phyloP scores from a whole-genome alignment of 2,113 vertebrate species.

The Pseudorectes ferrugineus region DNA sequence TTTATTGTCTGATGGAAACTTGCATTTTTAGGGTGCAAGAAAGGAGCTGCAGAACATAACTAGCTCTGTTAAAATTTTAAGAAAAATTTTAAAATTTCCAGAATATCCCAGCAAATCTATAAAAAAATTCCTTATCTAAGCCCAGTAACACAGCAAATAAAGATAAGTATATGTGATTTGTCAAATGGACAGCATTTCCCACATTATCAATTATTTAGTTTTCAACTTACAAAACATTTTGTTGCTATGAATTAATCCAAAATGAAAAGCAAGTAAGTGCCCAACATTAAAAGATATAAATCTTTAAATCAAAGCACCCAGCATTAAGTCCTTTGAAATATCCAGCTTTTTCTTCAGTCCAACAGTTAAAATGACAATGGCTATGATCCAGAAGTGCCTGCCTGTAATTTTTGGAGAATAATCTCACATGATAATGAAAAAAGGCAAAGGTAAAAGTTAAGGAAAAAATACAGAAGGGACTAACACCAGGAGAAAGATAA shows the following conservation, averaged over 20 bases:
- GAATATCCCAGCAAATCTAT: not conserved
- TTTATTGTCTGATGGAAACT: not conserved
- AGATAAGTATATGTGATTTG: not conserved
- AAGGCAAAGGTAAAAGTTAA: not conserved
- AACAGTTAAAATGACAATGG: not conserved
- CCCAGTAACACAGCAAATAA: not conserved
- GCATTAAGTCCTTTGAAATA: not conserved
- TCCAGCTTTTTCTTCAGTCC: not conserved
- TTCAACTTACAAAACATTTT: not conserved
- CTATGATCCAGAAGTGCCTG: not conserved
- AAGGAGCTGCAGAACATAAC: not conserved
- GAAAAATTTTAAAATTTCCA: not conserved
- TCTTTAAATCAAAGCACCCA: not conserved
- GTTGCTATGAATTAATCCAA: not conserved
- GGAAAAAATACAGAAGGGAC: not conserved
- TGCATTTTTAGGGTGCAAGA: not conserved
- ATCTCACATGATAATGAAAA: not conserved
- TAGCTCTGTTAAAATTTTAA: not conserved
- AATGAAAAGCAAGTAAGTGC: not conserved
- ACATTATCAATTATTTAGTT: not conserved
- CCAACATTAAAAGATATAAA: not conserved
- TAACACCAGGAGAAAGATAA: not conserved
- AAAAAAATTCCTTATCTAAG: not conserved
- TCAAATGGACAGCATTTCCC: not conserved
- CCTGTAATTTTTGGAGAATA: not conserved